Conservation (phyloP, 1,140 invertebrate genomes). For the Drosophila lowei region DNA sequence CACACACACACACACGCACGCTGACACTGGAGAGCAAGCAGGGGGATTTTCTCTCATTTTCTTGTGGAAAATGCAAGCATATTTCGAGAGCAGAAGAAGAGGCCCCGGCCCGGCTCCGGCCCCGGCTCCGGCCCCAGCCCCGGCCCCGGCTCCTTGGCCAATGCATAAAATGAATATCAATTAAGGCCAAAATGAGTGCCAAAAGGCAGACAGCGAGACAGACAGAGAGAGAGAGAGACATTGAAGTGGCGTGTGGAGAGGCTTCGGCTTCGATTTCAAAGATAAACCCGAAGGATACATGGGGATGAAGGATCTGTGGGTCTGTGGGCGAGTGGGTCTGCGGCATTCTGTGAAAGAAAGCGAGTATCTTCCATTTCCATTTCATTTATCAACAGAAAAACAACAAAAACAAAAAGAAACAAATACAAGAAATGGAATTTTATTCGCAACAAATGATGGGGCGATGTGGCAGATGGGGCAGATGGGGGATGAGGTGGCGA, state of each 20-base stretch:
- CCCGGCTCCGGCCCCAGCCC: no score
- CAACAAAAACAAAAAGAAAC: no score
- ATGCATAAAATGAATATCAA: conserved; percentile 62
- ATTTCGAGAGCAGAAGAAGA: conserved; percentile 25
- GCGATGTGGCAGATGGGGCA: no score
- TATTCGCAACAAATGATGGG: conserved; percentile 12
- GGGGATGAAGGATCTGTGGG: not conserved
- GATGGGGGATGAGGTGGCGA: conserved; percentile 39
- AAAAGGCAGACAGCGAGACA: not conserved
- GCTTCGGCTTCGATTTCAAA: conserved; percentile 25
- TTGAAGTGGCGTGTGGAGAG: no score
- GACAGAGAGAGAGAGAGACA: no score
- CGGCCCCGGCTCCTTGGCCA: conserved; percentile 2
- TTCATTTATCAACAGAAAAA: not conserved
- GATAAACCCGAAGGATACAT: conserved; percentile 18
- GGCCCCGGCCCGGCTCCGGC: not conserved
- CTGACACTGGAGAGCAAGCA: conserved; percentile 17
- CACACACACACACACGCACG: conserved; percentile 1
- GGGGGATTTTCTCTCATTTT: not conserved
- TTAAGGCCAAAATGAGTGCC: conserved; percentile 47
- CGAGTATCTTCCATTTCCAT: not conserved
- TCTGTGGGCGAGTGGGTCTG: no score
- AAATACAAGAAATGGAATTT: not conserved
- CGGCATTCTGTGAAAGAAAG: conserved; percentile 20
- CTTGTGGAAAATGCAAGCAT: conserved; percentile 9